Percentiles rank a stretch among this genome's conserved stretches.
phyloP scores from a whole-genome alignment of 2,113 vertebrate genomes.

The Prolemur simus region DNA sequence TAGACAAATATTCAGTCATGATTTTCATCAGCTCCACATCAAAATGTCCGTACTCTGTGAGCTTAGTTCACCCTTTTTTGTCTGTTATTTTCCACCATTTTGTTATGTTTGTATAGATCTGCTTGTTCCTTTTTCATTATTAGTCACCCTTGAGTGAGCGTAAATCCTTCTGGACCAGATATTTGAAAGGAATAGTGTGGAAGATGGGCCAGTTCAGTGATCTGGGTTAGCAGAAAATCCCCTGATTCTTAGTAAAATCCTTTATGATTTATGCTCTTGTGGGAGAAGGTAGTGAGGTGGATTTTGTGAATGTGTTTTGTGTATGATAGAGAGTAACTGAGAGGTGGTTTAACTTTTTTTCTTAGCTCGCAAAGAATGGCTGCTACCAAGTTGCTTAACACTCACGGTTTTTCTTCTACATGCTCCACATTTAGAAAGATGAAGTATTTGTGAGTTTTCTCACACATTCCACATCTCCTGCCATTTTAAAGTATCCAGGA shows the following conservation, averaged over 20 bases:
- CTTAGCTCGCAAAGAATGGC: constrained; percentile 5
- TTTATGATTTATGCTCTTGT: not conserved
- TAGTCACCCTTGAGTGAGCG: not conserved
- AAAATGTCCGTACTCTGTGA: not conserved
- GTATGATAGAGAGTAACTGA: not conserved
- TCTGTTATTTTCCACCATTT: constrained; percentile 12
- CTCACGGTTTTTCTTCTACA: not conserved
- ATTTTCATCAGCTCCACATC: constrained; percentile 29
- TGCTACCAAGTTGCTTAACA: not conserved
- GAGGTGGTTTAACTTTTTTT: not conserved
- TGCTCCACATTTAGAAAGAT: not conserved
- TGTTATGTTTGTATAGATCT: not conserved
- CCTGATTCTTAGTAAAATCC: not conserved
- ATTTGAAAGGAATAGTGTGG: not conserved
- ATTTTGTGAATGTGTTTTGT: not conserved
- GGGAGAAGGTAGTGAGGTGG: not conserved
- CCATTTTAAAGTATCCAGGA: not conserved
- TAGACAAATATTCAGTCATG: constrained; percentile 39
- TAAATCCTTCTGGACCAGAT: not conserved
- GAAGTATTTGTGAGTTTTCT: not conserved
- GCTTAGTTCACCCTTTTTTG: not conserved
- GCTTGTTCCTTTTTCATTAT: constrained; percentile 27
- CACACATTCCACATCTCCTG: not conserved
- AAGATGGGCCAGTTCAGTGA: not conserved
- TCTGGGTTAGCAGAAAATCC: constrained; percentile 8